Evolutionary conservation across 2,888 invertebrate species (phyloP), one percentile per base, ranked within the genome.

Genomic region (Plebejus anna): DNA sequence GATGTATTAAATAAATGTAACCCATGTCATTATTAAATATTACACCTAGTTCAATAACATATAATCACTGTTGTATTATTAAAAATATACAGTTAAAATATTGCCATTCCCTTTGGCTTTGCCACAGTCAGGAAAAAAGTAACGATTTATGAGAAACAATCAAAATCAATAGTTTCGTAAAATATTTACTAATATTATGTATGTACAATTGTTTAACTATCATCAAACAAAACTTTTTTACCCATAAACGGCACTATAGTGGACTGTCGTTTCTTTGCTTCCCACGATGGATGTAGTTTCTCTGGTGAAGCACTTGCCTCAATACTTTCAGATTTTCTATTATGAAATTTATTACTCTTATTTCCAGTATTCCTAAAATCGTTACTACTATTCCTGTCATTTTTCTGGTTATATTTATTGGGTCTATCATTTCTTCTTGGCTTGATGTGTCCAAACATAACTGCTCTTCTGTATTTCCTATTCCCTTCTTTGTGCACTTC

Each of bases 261-360:
- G 1, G 94, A 92, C 76, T 89, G 88, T 73, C 89, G 89, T 79
- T 90, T 94, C 83, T 94, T 94, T 1, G 94, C 94, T 83, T 94
- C 94, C 94, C 94, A 94, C 32, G 94, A 94, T 2, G 94, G 94
- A 86, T 94, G 94, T 76, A 94, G 82, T 85, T 94, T 94, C 79
- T 93, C 94, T 76, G 85, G 79, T 75, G 84, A 84, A 73, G 79
- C 80, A 7, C 75, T 78, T 72, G 78, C 80, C 42, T 77, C 76
- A 77, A 70, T 77, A 47, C 75, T 78, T 28, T 78, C 47, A 78
- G 76, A 79, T 61, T 77, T 61, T 36, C 75, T 80, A 42, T 77
- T 76, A 78, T 80, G 75, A 77, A 78, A 76, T 70, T 77, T 78
- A 61, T 79, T 78, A 79, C 81, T 71, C 75, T 78, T 78, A 76